Evolutionary conservation across 35 echinoderm and acorn worm genomes (phyloP).

Genomic region (Apostichopus californicus): DNA sequence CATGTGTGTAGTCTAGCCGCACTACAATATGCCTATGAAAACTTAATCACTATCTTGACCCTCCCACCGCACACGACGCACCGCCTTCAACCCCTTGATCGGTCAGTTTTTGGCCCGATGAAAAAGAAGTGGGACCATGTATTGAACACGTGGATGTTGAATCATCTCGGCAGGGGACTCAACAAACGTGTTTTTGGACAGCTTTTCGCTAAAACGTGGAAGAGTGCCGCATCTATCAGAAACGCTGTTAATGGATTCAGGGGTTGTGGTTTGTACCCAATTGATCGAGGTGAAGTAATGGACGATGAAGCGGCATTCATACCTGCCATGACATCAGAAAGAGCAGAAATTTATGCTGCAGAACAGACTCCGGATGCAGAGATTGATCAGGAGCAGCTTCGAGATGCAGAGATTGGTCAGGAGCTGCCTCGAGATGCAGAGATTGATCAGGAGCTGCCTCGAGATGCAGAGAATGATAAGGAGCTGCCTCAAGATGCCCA

Average conservation of each 20-base stretch:
- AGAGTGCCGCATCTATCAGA: slow-evolving; percentile 10
- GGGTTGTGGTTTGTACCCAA: slow-evolving; percentile 35
- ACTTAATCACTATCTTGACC: slow-evolving; percentile 34
- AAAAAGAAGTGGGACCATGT: slow-evolving; percentile 25
- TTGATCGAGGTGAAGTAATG: slow-evolving; percentile 46
- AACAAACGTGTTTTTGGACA: slow-evolving; percentile 33
- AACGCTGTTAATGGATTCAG: slow-evolving; percentile 45
- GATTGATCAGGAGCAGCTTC: not conserved
- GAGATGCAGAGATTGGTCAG: slow-evolving; percentile 10
- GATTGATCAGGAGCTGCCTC: not conserved
- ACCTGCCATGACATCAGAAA: slow-evolving; percentile 31
- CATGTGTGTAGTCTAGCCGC: slow-evolving; percentile 20
- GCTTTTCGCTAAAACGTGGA: slow-evolving; percentile 32
- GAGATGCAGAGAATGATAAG: slow-evolving; percentile 18
- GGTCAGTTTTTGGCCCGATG: slow-evolving; percentile 58
- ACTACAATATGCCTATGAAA: slow-evolving; percentile 28
- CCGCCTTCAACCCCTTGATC: slow-evolving; percentile 53
- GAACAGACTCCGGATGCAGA: not conserved
- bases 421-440: not conserved
- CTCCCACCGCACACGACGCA: slow-evolving; percentile 55
- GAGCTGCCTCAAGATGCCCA: slow-evolving; percentile 11
- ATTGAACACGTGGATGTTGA: not conserved
- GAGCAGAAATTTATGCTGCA: slow-evolving; percentile 26
- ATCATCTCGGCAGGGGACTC: slow-evolving; percentile 10
- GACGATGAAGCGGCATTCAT: slow-evolving; percentile 21